phyloP scores from a whole-genome alignment of 92 coral and sea anemone species.

The Isaurus tuberculatus region DNA sequence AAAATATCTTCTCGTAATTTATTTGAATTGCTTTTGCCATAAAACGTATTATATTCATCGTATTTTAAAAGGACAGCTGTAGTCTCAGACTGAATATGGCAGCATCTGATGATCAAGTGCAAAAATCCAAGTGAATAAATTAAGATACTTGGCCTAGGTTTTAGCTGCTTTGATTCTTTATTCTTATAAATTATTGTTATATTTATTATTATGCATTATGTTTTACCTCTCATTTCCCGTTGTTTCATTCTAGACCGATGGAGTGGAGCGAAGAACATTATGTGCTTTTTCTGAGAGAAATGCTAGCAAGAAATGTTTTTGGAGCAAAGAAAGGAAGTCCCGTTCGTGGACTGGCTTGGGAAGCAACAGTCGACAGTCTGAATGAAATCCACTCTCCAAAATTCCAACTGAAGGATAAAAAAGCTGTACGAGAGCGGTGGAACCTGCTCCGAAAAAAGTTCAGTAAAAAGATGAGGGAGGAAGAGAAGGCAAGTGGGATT shows the following conservation, averaged over 20 bases:
- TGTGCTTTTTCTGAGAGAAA: constrained; percentile 47
- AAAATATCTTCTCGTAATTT: constrained; percentile 32
- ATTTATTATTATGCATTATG: neutral
- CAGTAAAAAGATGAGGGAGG: constrained; percentile 37
- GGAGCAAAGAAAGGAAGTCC: constrained; percentile 37
- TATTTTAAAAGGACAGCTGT: constrained; percentile 47
- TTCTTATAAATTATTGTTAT: constrained; percentile 35
- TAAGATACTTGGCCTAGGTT: constrained; percentile 12
- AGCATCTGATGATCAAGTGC: constrained; percentile 23
- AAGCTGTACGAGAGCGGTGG: constrained; percentile 55
- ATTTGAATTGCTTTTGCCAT: constrained; percentile 32
- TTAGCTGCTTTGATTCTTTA: constrained; percentile 39
- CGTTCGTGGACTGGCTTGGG: constrained; percentile 42
- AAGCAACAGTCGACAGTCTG: constrained; percentile 13
- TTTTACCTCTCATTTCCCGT: constrained; percentile 16
- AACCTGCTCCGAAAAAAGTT: constrained; percentile 34
- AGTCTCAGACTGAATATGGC: neutral
- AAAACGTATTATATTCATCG: constrained; percentile 42
- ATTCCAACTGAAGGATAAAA: constrained; percentile 52
- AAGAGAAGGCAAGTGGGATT: constrained; percentile 40
- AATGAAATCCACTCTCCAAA: constrained; percentile 44
- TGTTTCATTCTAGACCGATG: constrained; percentile 42
- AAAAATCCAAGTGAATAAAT: constrained; percentile 12
- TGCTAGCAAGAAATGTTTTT: constrained; percentile 48
- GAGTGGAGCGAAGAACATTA: constrained; percentile 43